Conservation (phyloP, 2,797 vertebrate genomes). For the Cuculus canorus region DNA sequence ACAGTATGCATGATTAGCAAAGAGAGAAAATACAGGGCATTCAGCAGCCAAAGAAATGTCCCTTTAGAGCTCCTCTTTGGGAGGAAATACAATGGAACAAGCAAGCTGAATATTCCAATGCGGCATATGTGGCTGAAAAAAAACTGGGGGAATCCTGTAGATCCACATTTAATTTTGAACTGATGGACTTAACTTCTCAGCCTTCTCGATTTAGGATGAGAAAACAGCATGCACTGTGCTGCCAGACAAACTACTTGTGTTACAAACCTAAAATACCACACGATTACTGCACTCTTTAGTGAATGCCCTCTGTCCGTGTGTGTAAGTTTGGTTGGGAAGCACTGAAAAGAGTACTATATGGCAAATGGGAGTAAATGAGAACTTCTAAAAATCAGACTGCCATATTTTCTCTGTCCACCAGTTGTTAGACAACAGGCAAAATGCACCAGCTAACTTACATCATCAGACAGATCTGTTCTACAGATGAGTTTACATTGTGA, state of each 20-base stretch:
- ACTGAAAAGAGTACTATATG: neutral
- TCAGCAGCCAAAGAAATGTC: slow-evolving; percentile 26
- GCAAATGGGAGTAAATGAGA: neutral
- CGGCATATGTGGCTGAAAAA: neutral
- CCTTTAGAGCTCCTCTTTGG: slow-evolving; percentile 18
- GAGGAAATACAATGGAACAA: slow-evolving; percentile 35
- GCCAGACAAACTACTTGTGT: neutral
- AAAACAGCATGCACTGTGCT: neutral
- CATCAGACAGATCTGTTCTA: neutral
- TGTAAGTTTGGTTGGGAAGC: neutral
- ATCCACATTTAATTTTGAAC: neutral
- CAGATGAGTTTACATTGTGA: neutral
- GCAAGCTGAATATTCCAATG: neutral
- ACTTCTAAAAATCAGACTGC: neutral
- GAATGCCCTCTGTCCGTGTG: neutral
- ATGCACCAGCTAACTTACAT: neutral
- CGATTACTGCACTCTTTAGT: neutral
- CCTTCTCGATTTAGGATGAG: neutral
- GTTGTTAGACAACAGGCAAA: neutral
- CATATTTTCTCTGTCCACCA: neutral
- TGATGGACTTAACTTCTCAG: neutral
- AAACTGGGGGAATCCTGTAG: neutral
- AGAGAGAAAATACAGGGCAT: slow-evolving; percentile 33
- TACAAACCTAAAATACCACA: neutral
- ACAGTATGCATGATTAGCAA: slow-evolving; percentile 37